Base-by-base conservation (phyloP, 2,113 vertebrate species). In the Ginglymostoma cirratum region DNA sequence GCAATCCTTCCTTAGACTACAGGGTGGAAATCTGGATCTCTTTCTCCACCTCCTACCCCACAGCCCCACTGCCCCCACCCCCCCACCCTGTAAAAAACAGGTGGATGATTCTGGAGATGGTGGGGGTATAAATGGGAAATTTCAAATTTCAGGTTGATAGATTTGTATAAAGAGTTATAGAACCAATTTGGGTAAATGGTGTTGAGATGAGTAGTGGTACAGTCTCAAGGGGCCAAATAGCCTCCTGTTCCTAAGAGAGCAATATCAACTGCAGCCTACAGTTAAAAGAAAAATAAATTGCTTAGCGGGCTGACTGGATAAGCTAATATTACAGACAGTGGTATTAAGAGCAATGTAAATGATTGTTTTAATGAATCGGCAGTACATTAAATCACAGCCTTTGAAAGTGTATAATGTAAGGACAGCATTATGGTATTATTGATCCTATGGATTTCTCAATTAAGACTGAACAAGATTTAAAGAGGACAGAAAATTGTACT, bases 351-450 rank as follows among this genome's bases (percentile, higher is more conserved):
- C 55, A 92, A 66, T 92, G 89, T 66, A 66, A 92, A 92, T 92
- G 19, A 92, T 83, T 42, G 17, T 42, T 83, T 83, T 83, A 83
- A 42, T 83, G 38, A 83, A 83, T 83, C 30, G 80, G n/a, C 17
- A 42, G 80, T 83, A 83, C 38, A 83, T 66, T 92, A 92, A 92
- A 92, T 92, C 61, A 92, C 55, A 38, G 34, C 19, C 61, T 66
- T 92, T 92, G 55, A 92, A 92, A 92, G 34, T 92, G 34, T 17
- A 92, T 92, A n/a, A 92, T 92, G 89, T 66, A 92, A 92, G 61
- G 61, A 66, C 34, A 92, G 89, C 30, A n/a, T 92, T 66, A 92
- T 66, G 89, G 30, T 92, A 66, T 92, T 92, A 92, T 92, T 66
- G 89, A 92, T 92, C 55, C n/a, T 66, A 92, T 66, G 65, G 61